These are phyloP conservation scores for Drosophila willistoni DNA, from an alignment of 1,140 invertebrate genomes.

Conservation along the genomic window DNA sequence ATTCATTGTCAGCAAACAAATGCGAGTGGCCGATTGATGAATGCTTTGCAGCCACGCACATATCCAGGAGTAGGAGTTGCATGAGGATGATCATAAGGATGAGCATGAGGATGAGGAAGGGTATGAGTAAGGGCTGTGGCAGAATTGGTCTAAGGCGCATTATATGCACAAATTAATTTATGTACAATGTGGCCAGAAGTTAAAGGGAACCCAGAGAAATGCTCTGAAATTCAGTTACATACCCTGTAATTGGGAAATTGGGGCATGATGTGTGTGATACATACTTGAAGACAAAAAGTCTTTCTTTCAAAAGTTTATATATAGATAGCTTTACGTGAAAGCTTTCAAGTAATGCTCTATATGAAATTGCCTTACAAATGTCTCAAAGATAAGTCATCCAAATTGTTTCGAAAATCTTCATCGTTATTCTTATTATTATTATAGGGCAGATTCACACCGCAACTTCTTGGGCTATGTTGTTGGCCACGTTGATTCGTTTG, in stretches of 20 bases:
- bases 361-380: too few species aligned
- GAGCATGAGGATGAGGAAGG: not conserved
- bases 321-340: too few species aligned
- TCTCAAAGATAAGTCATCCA: not conserved
- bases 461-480: conserved; percentile 62
- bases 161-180: conserved; percentile 80
- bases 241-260: not conserved
- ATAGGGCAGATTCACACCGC: conserved; percentile 64
- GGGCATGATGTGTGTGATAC: not conserved
- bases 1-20: conserved; percentile 83
- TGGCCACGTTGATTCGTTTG: conserved; percentile 16
- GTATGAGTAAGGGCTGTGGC: not conserved
- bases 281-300: too few species aligned
- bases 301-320: too few species aligned
- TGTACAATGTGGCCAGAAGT: conserved; percentile 38
- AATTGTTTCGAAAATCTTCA: not conserved
- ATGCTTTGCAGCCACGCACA: conserved; percentile 74
- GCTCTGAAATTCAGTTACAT: too few species aligned
- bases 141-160: conserved; percentile 64
- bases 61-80: conserved; percentile 23
- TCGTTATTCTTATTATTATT: conserved; percentile 5
- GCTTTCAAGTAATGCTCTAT: too few species aligned
- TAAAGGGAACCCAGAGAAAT: not conserved
- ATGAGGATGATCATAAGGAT: not conserved
- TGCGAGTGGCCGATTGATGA: conserved; percentile 71